A percentile compares a stretch with the other conserved stretches of the same genome.
These are phyloP conservation scores for Halyomorpha halys DNA, from an alignment of 1,140 invertebrate species.

Conservation along the genomic window DNA sequence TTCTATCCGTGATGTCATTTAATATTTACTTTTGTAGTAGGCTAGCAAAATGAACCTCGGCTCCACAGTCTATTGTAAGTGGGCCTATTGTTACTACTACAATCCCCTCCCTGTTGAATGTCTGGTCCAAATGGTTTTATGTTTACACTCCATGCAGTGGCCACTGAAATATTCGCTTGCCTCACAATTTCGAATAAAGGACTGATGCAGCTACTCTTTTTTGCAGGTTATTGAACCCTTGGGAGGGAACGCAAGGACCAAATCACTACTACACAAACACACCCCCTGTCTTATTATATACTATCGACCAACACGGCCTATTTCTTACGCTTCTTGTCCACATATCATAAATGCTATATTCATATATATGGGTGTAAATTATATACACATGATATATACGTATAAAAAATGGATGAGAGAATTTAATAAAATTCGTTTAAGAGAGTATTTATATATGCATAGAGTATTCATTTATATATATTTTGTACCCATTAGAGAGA, in stretches of 20 bases:
- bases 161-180: background rate
- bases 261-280: constrained; percentile 12
- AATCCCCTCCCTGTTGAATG: too few relatives aligned
- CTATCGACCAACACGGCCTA: constrained; percentile 23
- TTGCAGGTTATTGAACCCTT: constrained; percentile 15
- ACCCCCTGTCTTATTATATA: constrained; percentile 7
- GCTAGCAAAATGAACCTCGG: too few relatives aligned
- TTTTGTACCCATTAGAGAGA: too few relatives aligned
- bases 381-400: too few relatives aligned
- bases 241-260: constrained; percentile 24
- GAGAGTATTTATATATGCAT: constrained; percentile 11
- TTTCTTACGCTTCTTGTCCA: constrained; percentile 25
- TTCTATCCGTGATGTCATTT: too few relatives aligned
- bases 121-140: too few relatives aligned
- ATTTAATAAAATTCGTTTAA: background rate
- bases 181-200: background rate
- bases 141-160: too few relatives aligned
- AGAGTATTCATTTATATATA: background rate
- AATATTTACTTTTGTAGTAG: too few relatives aligned
- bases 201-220: background rate
- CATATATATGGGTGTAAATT: constrained; percentile 1
- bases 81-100: too few relatives aligned
- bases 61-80: too few relatives aligned
- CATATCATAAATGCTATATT: constrained; percentile 21
- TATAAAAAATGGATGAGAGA: background rate